Percentiles rank a stretch among this genome's conserved stretches.
phyloP scores from a whole-genome alignment of 1,140 invertebrate genomes.

The Oreohelix idahoensis region DNA sequence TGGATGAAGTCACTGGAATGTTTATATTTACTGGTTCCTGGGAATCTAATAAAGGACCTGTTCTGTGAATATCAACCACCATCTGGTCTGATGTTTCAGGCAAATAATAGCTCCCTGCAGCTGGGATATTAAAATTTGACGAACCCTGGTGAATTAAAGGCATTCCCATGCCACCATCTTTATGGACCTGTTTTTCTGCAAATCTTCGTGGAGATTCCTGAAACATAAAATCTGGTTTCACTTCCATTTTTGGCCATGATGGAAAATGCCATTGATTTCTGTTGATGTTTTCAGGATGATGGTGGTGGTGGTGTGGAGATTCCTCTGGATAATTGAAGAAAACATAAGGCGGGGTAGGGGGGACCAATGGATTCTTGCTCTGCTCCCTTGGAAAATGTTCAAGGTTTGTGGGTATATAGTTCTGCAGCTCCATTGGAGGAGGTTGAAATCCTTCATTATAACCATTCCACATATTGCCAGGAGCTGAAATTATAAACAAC shows the following conservation, averaged over 20 bases:
- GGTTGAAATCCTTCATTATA: constrained; percentile 31
- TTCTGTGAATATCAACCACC: background rate
- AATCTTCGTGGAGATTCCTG: background rate
- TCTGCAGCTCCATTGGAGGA: constrained; percentile 4
- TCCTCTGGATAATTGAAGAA: constrained; percentile 28
- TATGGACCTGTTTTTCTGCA: background rate
- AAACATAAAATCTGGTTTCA: background rate
- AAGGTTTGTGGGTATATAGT: background rate
- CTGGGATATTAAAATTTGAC: background rate
- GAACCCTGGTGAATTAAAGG: background rate
- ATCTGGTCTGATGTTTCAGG: background rate
- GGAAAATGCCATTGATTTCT: constrained; percentile 20
- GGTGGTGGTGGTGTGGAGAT: background rate
- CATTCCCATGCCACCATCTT: constrained; percentile 20
- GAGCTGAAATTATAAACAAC: constrained; percentile 12
- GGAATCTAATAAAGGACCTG: background rate
- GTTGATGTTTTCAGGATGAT: background rate
- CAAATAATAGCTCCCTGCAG: background rate
- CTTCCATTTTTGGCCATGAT: constrained; percentile 25
- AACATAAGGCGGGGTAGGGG: constrained; percentile 9
- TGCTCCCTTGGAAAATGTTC: constrained; percentile 1
- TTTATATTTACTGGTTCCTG: background rate
- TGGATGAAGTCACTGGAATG: background rate
- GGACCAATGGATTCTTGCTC: background rate
- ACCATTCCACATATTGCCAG: constrained; percentile 8